phyloP scores from a whole-genome alignment of 1,140 invertebrate genomes.

The Diabrotica virgifera region DNA sequence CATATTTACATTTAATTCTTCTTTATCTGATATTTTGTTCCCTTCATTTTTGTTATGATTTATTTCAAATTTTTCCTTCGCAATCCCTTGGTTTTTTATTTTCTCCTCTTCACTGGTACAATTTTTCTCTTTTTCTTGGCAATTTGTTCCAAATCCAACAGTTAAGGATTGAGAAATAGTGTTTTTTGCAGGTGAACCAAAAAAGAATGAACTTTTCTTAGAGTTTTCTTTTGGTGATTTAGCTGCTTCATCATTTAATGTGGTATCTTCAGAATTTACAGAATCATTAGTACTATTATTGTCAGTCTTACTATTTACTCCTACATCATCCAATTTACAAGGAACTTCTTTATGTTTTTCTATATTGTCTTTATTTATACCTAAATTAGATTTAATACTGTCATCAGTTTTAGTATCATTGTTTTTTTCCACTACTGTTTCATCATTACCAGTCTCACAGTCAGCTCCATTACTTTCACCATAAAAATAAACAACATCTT shows the following conservation, averaged over 20 bases:
- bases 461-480: slow-evolving; percentile 69
- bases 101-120: too few species aligned
- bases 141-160: too few species aligned
- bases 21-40: background rate
- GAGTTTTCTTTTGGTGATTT: too few species aligned
- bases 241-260: too few species aligned
- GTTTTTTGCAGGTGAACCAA: too few species aligned
- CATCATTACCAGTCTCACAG: slow-evolving; percentile 47
- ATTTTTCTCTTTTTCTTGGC: too few species aligned
- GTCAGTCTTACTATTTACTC: slow-evolving; percentile 34
- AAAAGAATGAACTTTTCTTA: too few species aligned
- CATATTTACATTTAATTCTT: slow-evolving; percentile 4
- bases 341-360: slow-evolving; percentile 9
- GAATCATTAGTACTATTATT: slow-evolving; percentile 16
- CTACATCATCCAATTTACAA: slow-evolving; percentile 19
- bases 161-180: too few species aligned
- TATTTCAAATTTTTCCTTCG: background rate
- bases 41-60: background rate
- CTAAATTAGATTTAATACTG: slow-evolving; percentile 20
- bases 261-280: slow-evolving; percentile 11
- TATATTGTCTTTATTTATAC: slow-evolving; percentile 1
- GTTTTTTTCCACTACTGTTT: slow-evolving; percentile 10
- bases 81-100: background rate
- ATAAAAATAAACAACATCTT: slow-evolving; percentile 69
- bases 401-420: background rate